Evolutionary conservation across 2,113 vertebrate species (phyloP), one percentile per base, ranked within the genome.

Genomic region (Syrmaticus mikado): DNA sequence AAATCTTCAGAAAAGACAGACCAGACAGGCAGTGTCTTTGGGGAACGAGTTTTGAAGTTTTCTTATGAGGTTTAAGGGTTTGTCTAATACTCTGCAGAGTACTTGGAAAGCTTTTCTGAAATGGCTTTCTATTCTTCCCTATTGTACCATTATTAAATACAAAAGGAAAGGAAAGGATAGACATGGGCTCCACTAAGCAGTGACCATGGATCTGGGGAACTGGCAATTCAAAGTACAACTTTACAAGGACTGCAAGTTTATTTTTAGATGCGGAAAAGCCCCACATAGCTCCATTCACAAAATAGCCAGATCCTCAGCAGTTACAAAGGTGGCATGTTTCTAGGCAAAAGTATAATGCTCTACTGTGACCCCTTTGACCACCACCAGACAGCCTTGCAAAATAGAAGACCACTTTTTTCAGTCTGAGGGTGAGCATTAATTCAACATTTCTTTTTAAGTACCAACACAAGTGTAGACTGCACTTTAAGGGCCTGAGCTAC

Each of bases 1-100:
- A 88, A 92, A 80, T 92, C 75, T 95, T 97, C 92, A 92, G 89
- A 95, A 89, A 93, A 74, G 71, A 24, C 16, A 30, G n/a, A 45
- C 22, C 34, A 58, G 43, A 61, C 55, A 78, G 34, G 48, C 3
- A 1, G 30, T 28, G 30, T 58, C 57, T n/a, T 16, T 61, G 66
- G 65, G 36, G 64, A 70, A 40, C 15, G 10, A 64, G 32, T 76
- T 78, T 24, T 41, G 60, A 68, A 75, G 67, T 71, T 78, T 91
- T n/a, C 45, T 81, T 60, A 24, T 85, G 25, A 32, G 57, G 25
- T 52, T 84, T 68, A 58, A 57, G 32, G 62, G 81, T 87, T 60
- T 64, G 43, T 75, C 82, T 80, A 70, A 78, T 30, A 41, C 38
- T 55, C 32, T 27, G 13, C n/a, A 76, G 25, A 45, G 36, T 76